phyloP scores from a whole-genome alignment of 1,140 invertebrate genomes.

The Dinoponera quadriceps region DNA sequence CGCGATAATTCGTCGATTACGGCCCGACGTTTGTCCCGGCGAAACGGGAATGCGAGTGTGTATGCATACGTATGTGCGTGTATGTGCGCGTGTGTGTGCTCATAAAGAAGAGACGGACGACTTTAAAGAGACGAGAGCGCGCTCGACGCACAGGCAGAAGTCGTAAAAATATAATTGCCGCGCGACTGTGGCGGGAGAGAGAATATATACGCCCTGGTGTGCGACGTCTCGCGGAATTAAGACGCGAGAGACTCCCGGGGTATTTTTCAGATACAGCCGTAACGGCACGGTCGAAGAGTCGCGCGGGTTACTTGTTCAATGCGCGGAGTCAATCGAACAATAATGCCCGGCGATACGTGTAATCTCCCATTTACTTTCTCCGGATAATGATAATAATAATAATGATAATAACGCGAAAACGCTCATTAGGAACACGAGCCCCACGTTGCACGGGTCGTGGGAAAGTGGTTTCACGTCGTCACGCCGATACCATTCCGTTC shows the following conservation, averaged over 20 bases:
- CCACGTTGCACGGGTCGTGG: neutral
- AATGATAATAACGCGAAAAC: slow-evolving; percentile 12
- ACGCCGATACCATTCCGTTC: neutral
- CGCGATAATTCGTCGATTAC: slow-evolving; percentile 49
- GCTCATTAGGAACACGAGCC: neutral
- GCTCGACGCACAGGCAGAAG: neutral
- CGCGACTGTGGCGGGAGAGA: neutral
- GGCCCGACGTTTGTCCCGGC: neutral
- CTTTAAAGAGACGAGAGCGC: slow-evolving; percentile 1
- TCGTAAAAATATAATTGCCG: slow-evolving; percentile 35
- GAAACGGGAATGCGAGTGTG: slow-evolving; percentile 16
- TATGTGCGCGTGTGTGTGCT: neutral
- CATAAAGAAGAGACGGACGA: slow-evolving; percentile 24
- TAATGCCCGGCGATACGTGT: neutral
- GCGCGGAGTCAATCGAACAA: neutral
- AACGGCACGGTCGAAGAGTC: neutral
- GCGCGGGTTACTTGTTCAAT: too few relatives aligned
- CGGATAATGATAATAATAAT: slow-evolving; percentile 18
- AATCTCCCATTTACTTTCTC: slow-evolving; percentile 37
- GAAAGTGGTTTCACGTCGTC: slow-evolving; percentile 21
- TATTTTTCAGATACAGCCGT: slow-evolving; percentile 23
- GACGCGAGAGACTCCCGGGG: neutral
- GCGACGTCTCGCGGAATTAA: slow-evolving; percentile 28
- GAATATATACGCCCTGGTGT: neutral
- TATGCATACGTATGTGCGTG: too few relatives aligned